Conservation (phyloP, 2,113 vertebrate species). For the Gavia stellata region DNA sequence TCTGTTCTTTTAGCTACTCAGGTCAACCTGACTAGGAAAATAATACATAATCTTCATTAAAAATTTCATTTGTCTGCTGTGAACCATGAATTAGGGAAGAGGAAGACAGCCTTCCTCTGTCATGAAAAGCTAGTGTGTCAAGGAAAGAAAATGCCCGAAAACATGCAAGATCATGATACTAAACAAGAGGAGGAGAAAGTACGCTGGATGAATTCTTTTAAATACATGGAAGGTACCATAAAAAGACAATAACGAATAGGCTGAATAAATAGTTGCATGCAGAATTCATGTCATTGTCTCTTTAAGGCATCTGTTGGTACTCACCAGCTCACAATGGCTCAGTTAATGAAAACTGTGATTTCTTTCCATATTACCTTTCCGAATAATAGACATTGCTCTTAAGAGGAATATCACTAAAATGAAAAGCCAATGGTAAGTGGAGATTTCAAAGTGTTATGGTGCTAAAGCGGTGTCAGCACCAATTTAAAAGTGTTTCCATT, state of each 20-base stretch:
- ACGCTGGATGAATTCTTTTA: neutral
- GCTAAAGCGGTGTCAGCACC: constrained; percentile 32
- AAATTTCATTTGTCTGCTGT: neutral
- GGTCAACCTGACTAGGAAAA: neutral
- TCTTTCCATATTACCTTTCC: constrained; percentile 57
- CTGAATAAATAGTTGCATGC: neutral
- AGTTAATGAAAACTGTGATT: constrained; percentile 60
- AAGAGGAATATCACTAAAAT: constrained; percentile 59
- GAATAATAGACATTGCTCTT: constrained; percentile 28
- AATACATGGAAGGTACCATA: neutral
- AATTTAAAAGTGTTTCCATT: constrained; percentile 63
- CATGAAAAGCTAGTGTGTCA: neutral
- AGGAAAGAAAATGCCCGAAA: neutral
- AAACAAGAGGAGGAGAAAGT: neutral
- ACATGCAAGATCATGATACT: neutral
- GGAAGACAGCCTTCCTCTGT: neutral
- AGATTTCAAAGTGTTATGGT: constrained; percentile 58
- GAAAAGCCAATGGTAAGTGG: constrained; percentile 44
- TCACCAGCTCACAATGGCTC: constrained; percentile 7
- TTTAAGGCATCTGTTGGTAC: constrained; percentile 58
- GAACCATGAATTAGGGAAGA: neutral
- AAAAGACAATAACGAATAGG: neutral
- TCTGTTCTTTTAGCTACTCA: neutral
- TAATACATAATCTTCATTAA: neutral
- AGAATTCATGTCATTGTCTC: neutral